Percentiles rank a stretch among this genome's conserved stretches.
Evolutionary conservation across 1,140 invertebrate genomes (phyloP).

Genomic region (Drosophila santomea): DNA sequence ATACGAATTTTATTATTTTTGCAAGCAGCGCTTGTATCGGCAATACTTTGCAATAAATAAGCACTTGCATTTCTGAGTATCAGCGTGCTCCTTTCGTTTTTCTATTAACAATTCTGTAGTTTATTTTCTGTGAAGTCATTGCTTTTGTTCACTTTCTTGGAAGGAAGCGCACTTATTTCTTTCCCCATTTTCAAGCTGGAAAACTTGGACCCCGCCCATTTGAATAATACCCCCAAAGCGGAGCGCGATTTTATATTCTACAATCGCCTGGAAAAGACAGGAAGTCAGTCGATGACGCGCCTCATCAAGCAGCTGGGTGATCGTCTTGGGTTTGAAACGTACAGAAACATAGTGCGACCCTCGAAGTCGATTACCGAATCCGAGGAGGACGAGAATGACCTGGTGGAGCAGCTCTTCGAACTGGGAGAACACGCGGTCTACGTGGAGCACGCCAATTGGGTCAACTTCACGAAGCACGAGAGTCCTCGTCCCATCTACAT

Average conservation of each 20-base stretch:
- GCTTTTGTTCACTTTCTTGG: not conserved
- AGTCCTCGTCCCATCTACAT: slow-evolving; percentile 93
- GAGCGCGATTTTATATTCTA: slow-evolving; percentile 89
- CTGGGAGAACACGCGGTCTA: slow-evolving; percentile 64
- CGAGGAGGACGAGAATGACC: slow-evolving; percentile 88
- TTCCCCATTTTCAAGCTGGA: slow-evolving; percentile 56
- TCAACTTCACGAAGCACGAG: slow-evolving; percentile 88
- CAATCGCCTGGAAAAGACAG: slow-evolving; percentile 95
- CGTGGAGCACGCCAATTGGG: slow-evolving; percentile 85
- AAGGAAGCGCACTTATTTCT: slow-evolving; percentile 7
- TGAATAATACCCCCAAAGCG: slow-evolving; percentile 92
- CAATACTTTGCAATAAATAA: slow-evolving; percentile 70
- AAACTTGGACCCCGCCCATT: slow-evolving; percentile 65
- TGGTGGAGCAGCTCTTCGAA: slow-evolving; percentile 74
- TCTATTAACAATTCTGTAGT: slow-evolving; percentile 29
- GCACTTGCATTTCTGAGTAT: slow-evolving; percentile 23
- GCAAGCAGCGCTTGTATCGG: slow-evolving; percentile 70
- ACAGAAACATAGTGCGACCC: slow-evolving; percentile 41
- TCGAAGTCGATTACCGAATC: not conserved
- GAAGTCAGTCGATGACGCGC: slow-evolving; percentile 94
- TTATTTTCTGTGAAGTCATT: slow-evolving; percentile 1
- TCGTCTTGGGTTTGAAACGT: slow-evolving; percentile 59
- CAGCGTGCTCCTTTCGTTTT: not conserved
- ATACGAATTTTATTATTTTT: slow-evolving; percentile 73
- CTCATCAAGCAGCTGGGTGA: slow-evolving; percentile 87